Evolutionary conservation across 1,140 invertebrate species (phyloP).

Genomic region (Thaumetopoea pityocampa): DNA sequence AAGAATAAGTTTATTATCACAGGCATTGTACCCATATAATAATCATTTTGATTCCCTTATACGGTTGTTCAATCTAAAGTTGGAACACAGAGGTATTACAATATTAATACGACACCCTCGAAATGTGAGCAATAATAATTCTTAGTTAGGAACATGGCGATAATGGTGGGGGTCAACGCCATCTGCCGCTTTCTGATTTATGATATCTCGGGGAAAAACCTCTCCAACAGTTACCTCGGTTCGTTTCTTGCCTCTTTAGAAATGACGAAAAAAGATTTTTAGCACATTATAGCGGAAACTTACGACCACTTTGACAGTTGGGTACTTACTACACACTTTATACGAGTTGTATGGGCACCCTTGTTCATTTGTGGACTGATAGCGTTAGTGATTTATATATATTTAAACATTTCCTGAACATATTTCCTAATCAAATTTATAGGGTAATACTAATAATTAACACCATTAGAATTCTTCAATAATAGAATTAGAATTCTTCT

Average conservation of each 20-base stretch:
- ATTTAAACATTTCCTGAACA: no score
- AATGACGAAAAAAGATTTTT: conserved; percentile 50
- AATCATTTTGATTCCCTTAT: conserved; percentile 24
- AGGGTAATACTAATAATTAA: no score
- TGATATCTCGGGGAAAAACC: conserved; percentile 48
- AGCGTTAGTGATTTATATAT: no score
- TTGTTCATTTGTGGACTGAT: no score
- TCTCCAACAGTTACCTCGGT: conserved; percentile 29
- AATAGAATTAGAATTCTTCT: no score
- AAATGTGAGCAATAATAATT: conserved; percentile 47
- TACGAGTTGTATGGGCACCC: no score
- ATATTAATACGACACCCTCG: conserved; percentile 28
- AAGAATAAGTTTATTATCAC: background rate
- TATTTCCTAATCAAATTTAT: no score
- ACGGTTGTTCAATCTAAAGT: conserved; percentile 12
- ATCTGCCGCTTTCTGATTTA: conserved; percentile 61
- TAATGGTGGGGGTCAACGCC: conserved; percentile 60
- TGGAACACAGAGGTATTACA: conserved; percentile 34
- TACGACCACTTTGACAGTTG: conserved; percentile 19
- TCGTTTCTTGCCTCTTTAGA: conserved; percentile 38
- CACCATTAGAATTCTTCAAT: no score
- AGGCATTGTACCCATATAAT: background rate
- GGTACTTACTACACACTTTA: background rate
- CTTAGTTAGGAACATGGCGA: conserved; percentile 53
- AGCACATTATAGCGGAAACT: conserved; percentile 35